phyloP scores from a whole-genome alignment of 2,797 vertebrate genomes.

The Danio jaintianensis region DNA sequence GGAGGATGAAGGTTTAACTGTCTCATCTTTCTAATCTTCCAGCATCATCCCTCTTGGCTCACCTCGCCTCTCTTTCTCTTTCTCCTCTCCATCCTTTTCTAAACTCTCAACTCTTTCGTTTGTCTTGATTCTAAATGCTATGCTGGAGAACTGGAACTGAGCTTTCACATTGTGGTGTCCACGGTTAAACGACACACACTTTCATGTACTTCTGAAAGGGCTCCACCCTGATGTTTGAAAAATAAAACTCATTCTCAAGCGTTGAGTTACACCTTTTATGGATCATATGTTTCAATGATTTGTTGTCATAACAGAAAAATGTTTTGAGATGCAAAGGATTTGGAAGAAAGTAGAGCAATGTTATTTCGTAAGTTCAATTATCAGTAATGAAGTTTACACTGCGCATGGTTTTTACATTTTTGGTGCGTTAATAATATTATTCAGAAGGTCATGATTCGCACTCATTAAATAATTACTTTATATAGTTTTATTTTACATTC shows the following conservation, averaged over 20 bases:
- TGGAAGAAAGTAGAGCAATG: neutral
- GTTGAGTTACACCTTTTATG: constrained; percentile 33
- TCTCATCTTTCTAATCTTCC: constrained; percentile 62
- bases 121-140: neutral
- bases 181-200: neutral
- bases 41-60: constrained; percentile 39
- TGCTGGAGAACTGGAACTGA: constrained; percentile 38
- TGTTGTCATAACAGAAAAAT: constrained; percentile 47
- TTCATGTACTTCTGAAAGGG: neutral
- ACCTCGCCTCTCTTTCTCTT: neutral
- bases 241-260: constrained; percentile 21
- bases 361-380: neutral
- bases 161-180: neutral
- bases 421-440: too few relatives aligned
- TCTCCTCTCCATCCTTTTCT: constrained; percentile 11
- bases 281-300: constrained; percentile 35
- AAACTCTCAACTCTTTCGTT: neutral
- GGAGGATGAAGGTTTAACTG: constrained; percentile 49
- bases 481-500: too few relatives aligned
- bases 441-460: too few relatives aligned
- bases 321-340: constrained; percentile 35
- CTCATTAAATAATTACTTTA: too few relatives aligned
- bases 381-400: too few relatives aligned
- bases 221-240: constrained; percentile 44
- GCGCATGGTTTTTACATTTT: too few relatives aligned